phyloP scores from a whole-genome alignment of 2,113 vertebrate species.

The Terrapene triunguis region DNA sequence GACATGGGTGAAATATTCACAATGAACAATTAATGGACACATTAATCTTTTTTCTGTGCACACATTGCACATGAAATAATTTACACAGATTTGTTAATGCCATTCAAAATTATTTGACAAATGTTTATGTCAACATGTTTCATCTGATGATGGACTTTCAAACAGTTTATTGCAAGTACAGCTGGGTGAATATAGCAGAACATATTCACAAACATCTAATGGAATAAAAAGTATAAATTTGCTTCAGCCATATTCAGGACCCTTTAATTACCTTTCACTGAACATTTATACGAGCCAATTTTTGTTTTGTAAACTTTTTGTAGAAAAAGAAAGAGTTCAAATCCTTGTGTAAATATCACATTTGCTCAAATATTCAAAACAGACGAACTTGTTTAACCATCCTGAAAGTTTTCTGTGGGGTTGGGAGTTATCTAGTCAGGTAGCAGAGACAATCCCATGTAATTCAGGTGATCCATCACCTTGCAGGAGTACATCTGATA shows the following conservation, averaged over 20 bases:
- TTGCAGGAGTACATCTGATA: neutral
- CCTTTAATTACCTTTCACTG: neutral
- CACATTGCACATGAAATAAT: neutral
- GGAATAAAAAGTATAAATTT: neutral
- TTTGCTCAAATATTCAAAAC: neutral
- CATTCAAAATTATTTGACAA: neutral
- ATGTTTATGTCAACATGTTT: neutral
- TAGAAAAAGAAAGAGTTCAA: neutral
- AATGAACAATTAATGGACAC: neutral
- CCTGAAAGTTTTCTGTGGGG: neutral
- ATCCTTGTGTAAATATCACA: neutral
- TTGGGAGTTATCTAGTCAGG: neutral
- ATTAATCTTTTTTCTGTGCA: neutral
- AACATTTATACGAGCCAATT: neutral
- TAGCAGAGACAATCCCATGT: neutral
- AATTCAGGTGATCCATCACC: neutral
- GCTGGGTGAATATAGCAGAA: neutral
- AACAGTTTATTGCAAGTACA: neutral
- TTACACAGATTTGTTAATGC: neutral
- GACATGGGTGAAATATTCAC: neutral
- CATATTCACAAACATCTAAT: rapidly evolving
- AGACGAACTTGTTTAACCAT: neutral
- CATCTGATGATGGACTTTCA: neutral
- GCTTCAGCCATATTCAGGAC: neutral
- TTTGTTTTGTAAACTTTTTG: neutral